Conservation (phyloP, 2,797 vertebrate species). For the Hylomyscus alleni region DNA sequence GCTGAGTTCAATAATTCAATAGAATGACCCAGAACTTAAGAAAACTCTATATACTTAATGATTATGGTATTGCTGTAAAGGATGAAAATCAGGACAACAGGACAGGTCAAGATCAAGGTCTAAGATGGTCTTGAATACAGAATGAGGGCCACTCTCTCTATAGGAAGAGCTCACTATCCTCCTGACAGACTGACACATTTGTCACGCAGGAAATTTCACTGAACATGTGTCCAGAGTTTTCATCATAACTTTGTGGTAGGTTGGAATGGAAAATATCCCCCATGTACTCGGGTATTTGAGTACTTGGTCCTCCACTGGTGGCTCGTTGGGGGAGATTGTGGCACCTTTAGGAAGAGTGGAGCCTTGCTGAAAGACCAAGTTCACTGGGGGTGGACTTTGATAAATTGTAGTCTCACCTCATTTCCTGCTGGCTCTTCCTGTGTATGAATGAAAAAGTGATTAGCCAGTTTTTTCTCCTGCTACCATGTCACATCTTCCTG, state of each 20-base stretch:
- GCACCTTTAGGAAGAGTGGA: neutral
- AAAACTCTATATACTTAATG: neutral
- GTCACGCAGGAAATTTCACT: neutral
- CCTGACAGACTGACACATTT: neutral
- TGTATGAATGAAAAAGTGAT: neutral
- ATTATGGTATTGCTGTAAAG: slow-evolving; percentile 18
- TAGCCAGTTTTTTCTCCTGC: neutral
- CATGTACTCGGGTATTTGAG: neutral
- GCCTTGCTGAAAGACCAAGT: neutral
- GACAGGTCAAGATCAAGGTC: slow-evolving; percentile 13
- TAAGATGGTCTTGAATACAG: neutral
- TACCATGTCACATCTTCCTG: neutral
- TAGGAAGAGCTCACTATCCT: neutral
- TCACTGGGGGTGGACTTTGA: neutral
- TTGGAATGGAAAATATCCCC: neutral
- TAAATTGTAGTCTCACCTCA: neutral
- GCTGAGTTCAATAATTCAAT: slow-evolving; percentile 27
- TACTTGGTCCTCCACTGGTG: neutral
- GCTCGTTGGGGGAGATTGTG: neutral
- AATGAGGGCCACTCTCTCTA: neutral
- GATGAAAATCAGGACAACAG: slow-evolving; percentile 32
- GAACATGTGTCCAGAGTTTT: slow-evolving; percentile 21
- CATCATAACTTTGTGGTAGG: slow-evolving; percentile 8
- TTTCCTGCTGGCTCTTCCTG: neutral
- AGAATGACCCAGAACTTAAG: slow-evolving; percentile 36